Evolutionary conservation across 2,888 invertebrate species (phyloP).

Genomic region (Zygogramma bicolorata): DNA sequence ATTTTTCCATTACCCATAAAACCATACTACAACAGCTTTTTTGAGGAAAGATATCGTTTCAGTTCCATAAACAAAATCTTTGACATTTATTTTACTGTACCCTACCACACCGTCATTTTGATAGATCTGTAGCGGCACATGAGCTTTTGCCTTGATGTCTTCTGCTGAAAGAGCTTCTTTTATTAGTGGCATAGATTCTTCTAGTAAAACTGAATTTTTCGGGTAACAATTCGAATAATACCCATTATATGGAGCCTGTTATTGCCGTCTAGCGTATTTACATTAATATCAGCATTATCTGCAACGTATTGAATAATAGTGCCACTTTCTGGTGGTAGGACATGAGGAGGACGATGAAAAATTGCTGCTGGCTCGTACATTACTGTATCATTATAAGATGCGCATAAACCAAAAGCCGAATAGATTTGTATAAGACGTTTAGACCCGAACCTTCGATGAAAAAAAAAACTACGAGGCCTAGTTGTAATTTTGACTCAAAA

Average conservation of each 20-base stretch:
- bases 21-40: conserved; percentile 40
- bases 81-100: conserved; percentile 41
- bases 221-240: conserved; percentile 51
- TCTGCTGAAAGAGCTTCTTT: conserved; percentile 40
- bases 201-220: conserved; percentile 47
- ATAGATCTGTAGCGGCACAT: conserved; percentile 38
- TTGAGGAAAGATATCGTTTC: conserved; percentile 32
- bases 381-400: conserved; percentile 49
- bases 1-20: conserved; percentile 50
- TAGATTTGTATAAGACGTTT: conserved; percentile 46
- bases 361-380: conserved; percentile 50
- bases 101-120: conserved; percentile 46
- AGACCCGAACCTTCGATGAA: conserved; percentile 47
- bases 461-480: conserved; percentile 62
- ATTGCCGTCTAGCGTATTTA: conserved; percentile 53
- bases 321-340: conserved; percentile 50
- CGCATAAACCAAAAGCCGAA: conserved; percentile 46
- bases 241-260: conserved; percentile 55
- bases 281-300: conserved; percentile 52
- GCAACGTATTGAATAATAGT: conserved; percentile 53
- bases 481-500: conserved; percentile 55
- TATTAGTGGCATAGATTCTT: conserved; percentile 40
- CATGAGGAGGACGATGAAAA: conserved; percentile 46
- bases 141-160: conserved; percentile 33
- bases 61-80: conserved; percentile 42